These are phyloP conservation scores for Zapus hudsonius DNA, from an alignment of 2,113 vertebrate species.

Conservation along the genomic window DNA sequence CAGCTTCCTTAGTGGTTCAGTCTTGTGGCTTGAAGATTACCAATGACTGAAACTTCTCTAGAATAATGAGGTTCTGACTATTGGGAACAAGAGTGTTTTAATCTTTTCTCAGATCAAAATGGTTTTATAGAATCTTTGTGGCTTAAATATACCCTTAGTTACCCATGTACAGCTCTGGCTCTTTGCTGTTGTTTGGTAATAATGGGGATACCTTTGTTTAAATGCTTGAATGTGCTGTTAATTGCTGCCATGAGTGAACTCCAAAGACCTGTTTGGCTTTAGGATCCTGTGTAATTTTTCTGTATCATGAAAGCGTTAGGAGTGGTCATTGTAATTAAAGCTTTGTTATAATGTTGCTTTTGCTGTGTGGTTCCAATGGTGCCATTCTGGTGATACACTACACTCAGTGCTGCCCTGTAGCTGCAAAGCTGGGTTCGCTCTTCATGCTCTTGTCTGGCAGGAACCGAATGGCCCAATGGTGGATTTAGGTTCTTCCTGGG, in stretches of 20 bases:
- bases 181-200: conserved; percentile 69
- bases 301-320: conserved; percentile 56
- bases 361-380: conserved; percentile 77
- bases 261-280: conserved; percentile 82
- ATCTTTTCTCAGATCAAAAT: conserved; percentile 70
- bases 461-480: conserved; percentile 74
- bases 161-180: conserved; percentile 71
- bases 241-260: conserved; percentile 75
- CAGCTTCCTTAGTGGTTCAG: conserved; percentile 47
- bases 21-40: conserved; percentile 37
- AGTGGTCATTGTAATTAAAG: conserved; percentile 74
- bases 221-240: conserved; percentile 73
- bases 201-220: conserved; percentile 39
- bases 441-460: conserved; percentile 68
- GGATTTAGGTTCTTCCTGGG: conserved; percentile 81
- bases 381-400: conserved; percentile 60
- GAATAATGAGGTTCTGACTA: conserved; percentile 47
- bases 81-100: conserved; percentile 72
- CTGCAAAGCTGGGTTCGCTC: conserved; percentile 76
- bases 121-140: conserved; percentile 65
- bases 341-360: conserved; percentile 70
- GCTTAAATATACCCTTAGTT: conserved; percentile 68
- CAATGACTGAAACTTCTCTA: conserved; percentile 42
- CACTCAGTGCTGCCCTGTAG: conserved; percentile 53
- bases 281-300: conserved; percentile 70